These are phyloP conservation scores for Archips xylosteana DNA, from an alignment of 2,888 invertebrate genomes.

Conservation along the genomic window DNA sequence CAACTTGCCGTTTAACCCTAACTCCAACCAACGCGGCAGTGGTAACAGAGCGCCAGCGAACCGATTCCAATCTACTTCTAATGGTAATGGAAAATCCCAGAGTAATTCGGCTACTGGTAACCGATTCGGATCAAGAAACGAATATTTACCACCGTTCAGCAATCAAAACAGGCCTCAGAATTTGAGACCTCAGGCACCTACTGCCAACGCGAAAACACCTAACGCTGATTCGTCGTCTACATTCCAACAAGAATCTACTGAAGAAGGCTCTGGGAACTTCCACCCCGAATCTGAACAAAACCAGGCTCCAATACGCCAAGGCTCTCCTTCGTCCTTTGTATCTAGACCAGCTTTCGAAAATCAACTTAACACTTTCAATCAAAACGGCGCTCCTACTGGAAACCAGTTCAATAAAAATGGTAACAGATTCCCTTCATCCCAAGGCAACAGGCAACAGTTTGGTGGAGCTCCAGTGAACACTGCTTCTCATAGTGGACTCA, in stretches of 20 bases:
- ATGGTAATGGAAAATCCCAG: conserved; percentile 45
- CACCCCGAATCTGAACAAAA: conserved; percentile 27
- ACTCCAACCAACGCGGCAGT: conserved; percentile 42
- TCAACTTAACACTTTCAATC: conserved; percentile 44
- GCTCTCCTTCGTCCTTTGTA: conserved; percentile 31
- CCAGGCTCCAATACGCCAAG: conserved; percentile 34
- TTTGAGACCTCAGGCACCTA: conserved; percentile 16
- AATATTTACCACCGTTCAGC: conserved; percentile 56
- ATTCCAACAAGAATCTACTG: conserved; percentile 40
- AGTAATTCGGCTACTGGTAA: conserved; percentile 41
- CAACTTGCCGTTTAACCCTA: conserved; percentile 47
- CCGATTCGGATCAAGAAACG: conserved; percentile 52
- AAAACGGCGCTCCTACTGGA: conserved; percentile 26
- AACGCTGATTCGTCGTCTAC: conserved; percentile 39
- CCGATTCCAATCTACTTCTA: conserved; percentile 43
- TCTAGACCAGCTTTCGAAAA: conserved; percentile 38
- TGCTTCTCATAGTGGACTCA: conserved; percentile 18
- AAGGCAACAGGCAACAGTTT: conserved; percentile 27
- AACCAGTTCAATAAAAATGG: conserved; percentile 32
- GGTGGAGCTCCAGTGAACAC: conserved; percentile 13
- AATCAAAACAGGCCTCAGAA: conserved; percentile 44
- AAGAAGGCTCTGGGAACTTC: conserved; percentile 41
- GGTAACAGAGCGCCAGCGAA: conserved; percentile 34
- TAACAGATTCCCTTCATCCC: conserved; percentile 11
- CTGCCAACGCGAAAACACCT: conserved; percentile 35